phyloP scores from a whole-genome alignment of 1,140 invertebrate species.

The Coenobita brevimanus region DNA sequence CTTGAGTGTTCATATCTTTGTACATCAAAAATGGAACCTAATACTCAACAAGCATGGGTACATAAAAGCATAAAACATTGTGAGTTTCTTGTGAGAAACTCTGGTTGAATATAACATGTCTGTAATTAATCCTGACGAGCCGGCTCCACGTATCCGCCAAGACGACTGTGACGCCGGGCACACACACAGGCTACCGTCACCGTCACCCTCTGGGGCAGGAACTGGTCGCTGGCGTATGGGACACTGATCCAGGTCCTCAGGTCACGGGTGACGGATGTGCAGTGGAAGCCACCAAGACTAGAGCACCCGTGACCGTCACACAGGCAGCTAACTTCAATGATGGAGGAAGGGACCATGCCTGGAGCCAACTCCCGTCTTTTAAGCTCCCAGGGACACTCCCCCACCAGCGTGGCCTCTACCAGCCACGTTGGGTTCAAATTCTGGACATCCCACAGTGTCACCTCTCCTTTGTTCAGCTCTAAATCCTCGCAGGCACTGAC shows the following conservation, averaged over 20 bases:
- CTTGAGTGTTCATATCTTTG: no score
- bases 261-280: not conserved
- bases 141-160: not conserved
- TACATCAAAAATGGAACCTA: no score
- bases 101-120: no score
- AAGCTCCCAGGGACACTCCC: constrained; percentile 54
- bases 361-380: constrained; percentile 13
- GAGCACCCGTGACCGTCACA: constrained; percentile 42
- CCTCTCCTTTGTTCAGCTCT: not conserved
- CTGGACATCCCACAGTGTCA: not conserved
- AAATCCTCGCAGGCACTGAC: constrained; percentile 22
- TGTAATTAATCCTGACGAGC: not conserved
- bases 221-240: not conserved
- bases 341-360: constrained; percentile 32
- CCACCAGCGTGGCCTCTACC: not conserved
- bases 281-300: constrained; percentile 15
- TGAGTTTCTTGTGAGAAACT: no score
- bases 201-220: not conserved
- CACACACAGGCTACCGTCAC: constrained; percentile 50
- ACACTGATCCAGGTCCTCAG: constrained; percentile 30
- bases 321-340: constrained; percentile 49
- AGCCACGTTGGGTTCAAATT: constrained; percentile 13
- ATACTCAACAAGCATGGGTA: no score
- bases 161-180: constrained; percentile 16
- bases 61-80: no score